These are phyloP conservation scores for Hemicordylus capensis DNA, from an alignment of 2,113 vertebrate genomes.

Conservation along the genomic window DNA sequence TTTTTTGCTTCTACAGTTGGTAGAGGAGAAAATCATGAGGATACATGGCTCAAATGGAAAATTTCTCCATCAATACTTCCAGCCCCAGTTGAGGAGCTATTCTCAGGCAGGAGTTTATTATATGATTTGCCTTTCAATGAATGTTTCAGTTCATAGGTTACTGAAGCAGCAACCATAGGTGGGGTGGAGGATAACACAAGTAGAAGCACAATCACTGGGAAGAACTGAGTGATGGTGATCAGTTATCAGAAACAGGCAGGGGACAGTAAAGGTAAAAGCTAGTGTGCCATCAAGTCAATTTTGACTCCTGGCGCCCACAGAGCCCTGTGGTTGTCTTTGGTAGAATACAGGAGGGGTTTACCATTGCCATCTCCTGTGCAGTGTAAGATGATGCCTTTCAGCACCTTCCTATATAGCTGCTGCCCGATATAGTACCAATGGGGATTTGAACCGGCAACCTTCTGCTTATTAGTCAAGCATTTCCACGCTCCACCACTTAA, in stretches of 20 bases:
- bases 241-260: not conserved
- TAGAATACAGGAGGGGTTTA: too few species aligned
- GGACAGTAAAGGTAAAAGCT: not conserved
- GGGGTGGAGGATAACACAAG: not conserved
- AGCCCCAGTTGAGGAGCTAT: not conserved
- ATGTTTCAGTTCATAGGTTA: not conserved
- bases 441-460: too few species aligned
- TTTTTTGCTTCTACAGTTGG: not conserved
- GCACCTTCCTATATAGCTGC: too few species aligned
- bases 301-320: too few species aligned
- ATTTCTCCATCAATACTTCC: not conserved
- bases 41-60: not conserved
- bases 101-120: not conserved
- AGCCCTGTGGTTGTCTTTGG: too few species aligned
- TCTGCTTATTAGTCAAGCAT: too few species aligned
- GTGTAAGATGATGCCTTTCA: too few species aligned
- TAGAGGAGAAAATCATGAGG: not conserved
- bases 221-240: not conserved
- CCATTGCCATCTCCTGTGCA: too few species aligned
- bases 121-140: not conserved
- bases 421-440: too few species aligned
- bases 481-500: too few species aligned
- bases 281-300: too few species aligned
- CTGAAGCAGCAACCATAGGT: not conserved
- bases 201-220: not conserved